Conservation (phyloP, 1,140 invertebrate genomes). For the Phymastichus coffea region DNA sequence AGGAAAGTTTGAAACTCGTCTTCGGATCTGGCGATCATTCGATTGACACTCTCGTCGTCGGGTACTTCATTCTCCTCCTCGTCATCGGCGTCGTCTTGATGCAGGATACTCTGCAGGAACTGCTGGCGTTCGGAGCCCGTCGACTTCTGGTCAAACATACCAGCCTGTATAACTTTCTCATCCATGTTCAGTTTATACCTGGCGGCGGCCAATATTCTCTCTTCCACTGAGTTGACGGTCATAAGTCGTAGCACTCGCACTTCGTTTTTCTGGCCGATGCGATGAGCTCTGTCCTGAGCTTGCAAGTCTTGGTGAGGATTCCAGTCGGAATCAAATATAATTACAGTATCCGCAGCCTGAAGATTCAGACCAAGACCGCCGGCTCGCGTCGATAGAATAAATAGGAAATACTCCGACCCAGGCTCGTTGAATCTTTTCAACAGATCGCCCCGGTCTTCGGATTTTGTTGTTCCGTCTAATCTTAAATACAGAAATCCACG, state of each 20-base stretch:
- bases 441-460: conserved; percentile 94
- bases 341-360: conserved; percentile 96
- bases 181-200: conserved; percentile 96
- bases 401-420: conserved; percentile 91
- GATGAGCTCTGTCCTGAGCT: conserved; percentile 98
- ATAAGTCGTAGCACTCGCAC: conserved; percentile 94
- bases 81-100: conserved; percentile 91
- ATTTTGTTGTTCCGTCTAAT: conserved; percentile 96
- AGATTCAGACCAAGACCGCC: conserved; percentile 98
- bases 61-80: conserved; percentile 98
- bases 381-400: conserved; percentile 93
- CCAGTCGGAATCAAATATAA: conserved; percentile 99
- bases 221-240: conserved; percentile 98
- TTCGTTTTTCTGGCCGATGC: conserved; percentile 98
- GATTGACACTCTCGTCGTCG: conserved; percentile 98
- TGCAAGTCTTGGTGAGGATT: conserved; percentile 98
- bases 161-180: conserved; percentile 99
- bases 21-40: conserved; percentile 95
- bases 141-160: conserved; percentile 99
- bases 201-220: conserved; percentile 93
- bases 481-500: conserved; percentile 74
- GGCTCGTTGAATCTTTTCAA: conserved; percentile 90
- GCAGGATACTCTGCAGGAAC: conserved; percentile 91
- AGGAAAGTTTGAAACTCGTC: conserved; percentile 95
- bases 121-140: conserved; percentile 95